These are phyloP conservation scores for Spondyliosoma cantharus DNA, from an alignment of 2,797 vertebrate genomes.

Conservation along the genomic window DNA sequence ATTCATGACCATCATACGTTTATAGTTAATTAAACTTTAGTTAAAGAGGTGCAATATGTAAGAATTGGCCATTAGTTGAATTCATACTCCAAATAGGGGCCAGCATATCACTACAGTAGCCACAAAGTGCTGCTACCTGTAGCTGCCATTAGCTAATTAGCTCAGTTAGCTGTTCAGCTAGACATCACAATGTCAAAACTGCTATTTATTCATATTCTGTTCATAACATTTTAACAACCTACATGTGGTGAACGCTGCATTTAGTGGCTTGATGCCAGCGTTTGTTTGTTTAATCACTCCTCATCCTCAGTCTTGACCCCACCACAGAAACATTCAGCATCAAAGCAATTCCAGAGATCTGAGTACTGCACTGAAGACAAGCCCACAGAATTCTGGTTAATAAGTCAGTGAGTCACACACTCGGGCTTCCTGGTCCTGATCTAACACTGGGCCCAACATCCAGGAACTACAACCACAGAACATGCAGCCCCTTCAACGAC, in stretches of 20 bases:
- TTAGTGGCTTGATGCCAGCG: not conserved
- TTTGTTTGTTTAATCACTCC: slow-evolving; percentile 24
- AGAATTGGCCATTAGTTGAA: too few species aligned
- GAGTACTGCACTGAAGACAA: slow-evolving; percentile 30
- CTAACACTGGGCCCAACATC: slow-evolving; percentile 11
- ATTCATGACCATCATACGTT: not conserved
- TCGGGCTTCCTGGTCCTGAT: not conserved
- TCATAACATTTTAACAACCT: not conserved
- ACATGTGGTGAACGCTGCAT: not conserved
- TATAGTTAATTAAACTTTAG: too few species aligned
- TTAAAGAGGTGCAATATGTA: too few species aligned
- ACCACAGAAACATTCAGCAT: slow-evolving; percentile 52
- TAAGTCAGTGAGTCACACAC: slow-evolving; percentile 5
- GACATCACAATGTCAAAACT: too few species aligned
- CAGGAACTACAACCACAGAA: slow-evolving; percentile 23
- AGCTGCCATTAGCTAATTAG: too few species aligned
- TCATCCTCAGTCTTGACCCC: slow-evolving; percentile 59
- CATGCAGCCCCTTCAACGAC: slow-evolving; percentile 58
- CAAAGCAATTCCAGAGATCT: slow-evolving; percentile 32
- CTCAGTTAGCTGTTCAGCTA: too few species aligned
- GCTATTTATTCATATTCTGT: too few species aligned
- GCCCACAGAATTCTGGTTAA: slow-evolving; percentile 6
- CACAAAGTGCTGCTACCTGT: too few species aligned
- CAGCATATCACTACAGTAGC: too few species aligned
- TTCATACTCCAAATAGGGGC: too few species aligned